phyloP scores from a whole-genome alignment of 2,113 vertebrate genomes.

The Recurvirostra avosetta region DNA sequence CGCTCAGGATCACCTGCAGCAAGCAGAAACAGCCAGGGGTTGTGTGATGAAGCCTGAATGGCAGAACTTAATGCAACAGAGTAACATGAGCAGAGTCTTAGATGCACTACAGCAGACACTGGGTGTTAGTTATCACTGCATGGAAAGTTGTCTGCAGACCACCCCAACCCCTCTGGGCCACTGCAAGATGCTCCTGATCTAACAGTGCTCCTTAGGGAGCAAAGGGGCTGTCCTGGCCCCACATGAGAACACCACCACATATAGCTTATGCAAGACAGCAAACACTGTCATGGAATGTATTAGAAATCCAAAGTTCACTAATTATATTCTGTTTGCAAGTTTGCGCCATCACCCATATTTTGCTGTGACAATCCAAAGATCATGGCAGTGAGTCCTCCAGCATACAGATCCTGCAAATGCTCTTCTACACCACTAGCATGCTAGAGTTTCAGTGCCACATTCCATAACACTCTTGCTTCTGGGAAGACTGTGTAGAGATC shows the following conservation, averaged over 20 bases:
- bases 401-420: neutral
- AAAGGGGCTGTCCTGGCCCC: neutral
- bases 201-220: neutral
- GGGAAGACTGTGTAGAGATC: neutral
- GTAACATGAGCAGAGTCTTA: neutral
- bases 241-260: neutral
- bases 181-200: neutral
- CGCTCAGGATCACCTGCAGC: slow-evolving; percentile 81
- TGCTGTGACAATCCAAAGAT: neutral
- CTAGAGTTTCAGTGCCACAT: neutral
- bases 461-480: neutral
- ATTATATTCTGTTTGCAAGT: neutral
- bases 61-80: neutral
- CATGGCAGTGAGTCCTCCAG: neutral
- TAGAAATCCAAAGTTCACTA: neutral
- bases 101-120: neutral
- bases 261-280: neutral
- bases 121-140: neutral
- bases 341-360: neutral
- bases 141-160: neutral
- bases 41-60: neutral
- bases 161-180: neutral
- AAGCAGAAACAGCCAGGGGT: neutral
- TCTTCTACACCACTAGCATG: neutral
- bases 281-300: neutral